Evolutionary conservation across 2,888 invertebrate species (phyloP).

Genomic region (Yponomeuta cagnagella): DNA sequence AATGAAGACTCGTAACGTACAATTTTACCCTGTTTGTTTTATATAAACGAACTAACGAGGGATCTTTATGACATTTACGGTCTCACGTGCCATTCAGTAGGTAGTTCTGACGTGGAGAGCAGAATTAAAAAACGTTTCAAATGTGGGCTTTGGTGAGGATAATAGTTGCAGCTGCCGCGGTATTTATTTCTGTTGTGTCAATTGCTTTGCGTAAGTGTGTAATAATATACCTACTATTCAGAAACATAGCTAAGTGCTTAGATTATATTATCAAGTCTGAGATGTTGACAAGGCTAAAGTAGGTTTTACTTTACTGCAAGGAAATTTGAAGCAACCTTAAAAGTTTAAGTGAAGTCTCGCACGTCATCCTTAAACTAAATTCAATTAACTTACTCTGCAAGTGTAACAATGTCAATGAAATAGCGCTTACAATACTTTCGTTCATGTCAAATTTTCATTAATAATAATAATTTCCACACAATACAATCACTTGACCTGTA

Average conservation of each 20-base stretch:
- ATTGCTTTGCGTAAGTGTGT: constrained; percentile 13
- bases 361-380: background rate
- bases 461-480: too few species aligned
- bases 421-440: too few species aligned
- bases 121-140: background rate
- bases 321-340: background rate
- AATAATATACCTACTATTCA: background rate
- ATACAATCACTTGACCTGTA: too few species aligned
- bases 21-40: constrained; percentile 44
- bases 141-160: background rate
- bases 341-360: background rate
- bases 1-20: constrained; percentile 42
- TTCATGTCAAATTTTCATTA: too few species aligned
- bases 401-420: too few species aligned
- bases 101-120: background rate
- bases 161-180: background rate
- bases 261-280: too few species aligned
- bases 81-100: constrained; percentile 19
- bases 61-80: constrained; percentile 27
- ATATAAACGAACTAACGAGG: constrained; percentile 36
- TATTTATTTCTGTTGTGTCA: constrained; percentile 1
- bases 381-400: too few species aligned
- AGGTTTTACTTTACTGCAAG: too few species aligned
- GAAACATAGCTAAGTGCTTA: too few species aligned
- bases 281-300: too few species aligned